These are phyloP conservation scores for Pheosia tremula DNA, from an alignment of 2,888 invertebrate genomes.

Conservation along the genomic window DNA sequence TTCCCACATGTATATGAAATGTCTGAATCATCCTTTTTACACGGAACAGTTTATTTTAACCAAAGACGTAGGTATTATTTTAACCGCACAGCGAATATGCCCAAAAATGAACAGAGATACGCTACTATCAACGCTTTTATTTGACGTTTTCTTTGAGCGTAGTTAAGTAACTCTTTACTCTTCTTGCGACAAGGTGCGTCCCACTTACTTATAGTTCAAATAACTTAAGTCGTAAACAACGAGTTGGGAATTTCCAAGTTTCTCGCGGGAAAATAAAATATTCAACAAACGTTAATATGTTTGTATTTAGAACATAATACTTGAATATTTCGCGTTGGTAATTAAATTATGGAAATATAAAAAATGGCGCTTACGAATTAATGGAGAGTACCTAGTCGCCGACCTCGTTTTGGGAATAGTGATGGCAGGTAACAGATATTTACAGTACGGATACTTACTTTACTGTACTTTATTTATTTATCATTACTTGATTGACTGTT, in stretches of 20 bases:
- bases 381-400: slow-evolving; percentile 27
- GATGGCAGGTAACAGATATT: slow-evolving; percentile 13
- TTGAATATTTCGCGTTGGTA: not conserved
- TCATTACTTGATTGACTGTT: too few species aligned
- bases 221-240: not conserved
- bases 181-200: too few species aligned
- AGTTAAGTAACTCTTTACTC: not conserved
- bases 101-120: not conserved
- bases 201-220: too few species aligned
- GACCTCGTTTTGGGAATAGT: slow-evolving; percentile 40
- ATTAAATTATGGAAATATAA: slow-evolving; percentile 22
- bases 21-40: slow-evolving; percentile 5
- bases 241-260: not conserved
- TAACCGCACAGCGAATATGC: not conserved
- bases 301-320: not conserved
- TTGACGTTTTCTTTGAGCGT: not conserved
- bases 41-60: slow-evolving; percentile 6
- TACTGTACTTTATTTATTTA: too few species aligned
- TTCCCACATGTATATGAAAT: not conserved
- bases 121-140: not conserved
- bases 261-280: not conserved
- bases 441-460: slow-evolving; percentile 7
- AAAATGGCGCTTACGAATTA: slow-evolving; percentile 34
- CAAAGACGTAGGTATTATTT: not conserved
- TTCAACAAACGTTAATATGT: not conserved